These are phyloP conservation scores for Scopus umbretta DNA, from an alignment of 2,113 vertebrate genomes.

Conservation along the genomic window DNA sequence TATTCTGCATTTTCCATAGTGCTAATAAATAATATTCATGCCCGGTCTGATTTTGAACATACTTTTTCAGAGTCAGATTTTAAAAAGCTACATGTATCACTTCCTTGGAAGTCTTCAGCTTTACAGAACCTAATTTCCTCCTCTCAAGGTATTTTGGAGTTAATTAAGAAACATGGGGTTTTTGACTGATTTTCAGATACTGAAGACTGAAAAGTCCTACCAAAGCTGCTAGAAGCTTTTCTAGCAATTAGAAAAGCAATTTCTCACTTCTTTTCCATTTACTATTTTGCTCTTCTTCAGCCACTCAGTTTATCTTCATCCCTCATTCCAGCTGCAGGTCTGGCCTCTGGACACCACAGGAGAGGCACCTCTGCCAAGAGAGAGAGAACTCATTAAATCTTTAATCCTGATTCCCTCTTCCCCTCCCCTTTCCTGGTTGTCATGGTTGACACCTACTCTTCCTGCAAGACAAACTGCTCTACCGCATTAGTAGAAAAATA, in stretches of 20 bases:
- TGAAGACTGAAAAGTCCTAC: neutral
- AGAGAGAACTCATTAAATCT: neutral
- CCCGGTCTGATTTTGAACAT: neutral
- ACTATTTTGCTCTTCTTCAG: neutral
- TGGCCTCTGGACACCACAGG: neutral
- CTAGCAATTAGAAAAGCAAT: too few species aligned
- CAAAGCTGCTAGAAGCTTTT: neutral
- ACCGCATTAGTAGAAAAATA: neutral
- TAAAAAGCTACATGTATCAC: neutral
- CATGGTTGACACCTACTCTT: neutral
- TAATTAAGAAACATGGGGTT: neutral
- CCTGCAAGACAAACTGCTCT: neutral
- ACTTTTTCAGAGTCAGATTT: neutral
- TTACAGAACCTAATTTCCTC: neutral
- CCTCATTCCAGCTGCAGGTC: neutral
- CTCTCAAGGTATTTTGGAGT: neutral
- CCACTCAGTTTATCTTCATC: neutral
- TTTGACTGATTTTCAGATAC: neutral
- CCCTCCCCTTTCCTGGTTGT: neutral
- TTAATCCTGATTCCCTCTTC: neutral
- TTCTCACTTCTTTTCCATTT: neutral
- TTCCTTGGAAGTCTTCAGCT: neutral
- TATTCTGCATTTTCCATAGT: neutral
- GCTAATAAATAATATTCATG: neutral
- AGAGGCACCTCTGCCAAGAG: neutral